Base-by-base conservation (phyloP, 2,888 invertebrate genomes). In the Drosophila kuntzei region DNA sequence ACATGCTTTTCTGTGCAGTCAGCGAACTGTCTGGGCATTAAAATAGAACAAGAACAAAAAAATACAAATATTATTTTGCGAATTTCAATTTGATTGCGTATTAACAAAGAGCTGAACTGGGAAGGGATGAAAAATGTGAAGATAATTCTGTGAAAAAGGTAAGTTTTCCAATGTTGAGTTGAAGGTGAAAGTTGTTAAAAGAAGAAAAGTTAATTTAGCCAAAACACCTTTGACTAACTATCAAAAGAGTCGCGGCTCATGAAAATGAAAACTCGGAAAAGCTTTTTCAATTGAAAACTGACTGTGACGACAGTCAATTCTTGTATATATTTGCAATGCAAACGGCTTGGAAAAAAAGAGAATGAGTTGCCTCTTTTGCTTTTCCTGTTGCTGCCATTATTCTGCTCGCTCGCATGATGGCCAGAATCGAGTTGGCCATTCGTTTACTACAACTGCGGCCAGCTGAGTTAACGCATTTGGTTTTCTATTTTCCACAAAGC, bases 211-310 rank as follows among this genome's bases (percentile, higher is more conserved):
- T 43, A 54, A 54, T 54, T 54, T 39, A 29, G 22, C 43, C 14
- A 22, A 32, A 20, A 22, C 16, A 16, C 20, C 22, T 54, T 43
- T 54, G 32, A 25, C 22, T 12, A 54, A 54, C 41, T 53, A 39
- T 25, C 36, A 37, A 36, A 64, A 29, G 18, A 50, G 41, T 34
- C 20, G 12, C 29, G 20, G 11, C 14, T 20, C 14, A 22, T 16
- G 25, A 41, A 61, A 58, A 41, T 58, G 58, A 55, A 57, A 49
- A 12, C 51, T 25, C 25, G 37, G 37, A 73, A 73, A 73, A 70
- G 71, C 46, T 64, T 20, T 76, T 80, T 80, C 81, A 89, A 90
- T 89, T 90, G 89, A 82, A 87, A 89, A 63, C 77, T 76, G 71
- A 75, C 78, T 72, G 73, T 67, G 66, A 39, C 29, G 53, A 44